A percentile compares a stretch with the other conserved stretches of the same genome.
Evolutionary conservation across 2,888 invertebrate species (phyloP).

Genomic region (Belgica antarctica): DNA sequence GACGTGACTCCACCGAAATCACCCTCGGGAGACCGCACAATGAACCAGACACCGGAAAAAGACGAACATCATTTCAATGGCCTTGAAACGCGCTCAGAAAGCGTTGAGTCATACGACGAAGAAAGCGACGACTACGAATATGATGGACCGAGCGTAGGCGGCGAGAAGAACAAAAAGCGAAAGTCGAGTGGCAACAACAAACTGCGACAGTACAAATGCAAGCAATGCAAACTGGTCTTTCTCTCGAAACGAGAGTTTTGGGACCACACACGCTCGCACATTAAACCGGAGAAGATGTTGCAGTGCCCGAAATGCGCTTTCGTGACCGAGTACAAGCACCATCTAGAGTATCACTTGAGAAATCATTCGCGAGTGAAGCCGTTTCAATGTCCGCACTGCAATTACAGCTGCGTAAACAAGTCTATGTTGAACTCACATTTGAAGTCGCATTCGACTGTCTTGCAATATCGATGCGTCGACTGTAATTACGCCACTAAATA

Average conservation of each 20-base stretch:
- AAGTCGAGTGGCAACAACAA: slow-evolving; percentile 70
- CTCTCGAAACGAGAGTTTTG: slow-evolving; percentile 90
- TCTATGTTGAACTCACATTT: slow-evolving; percentile 98
- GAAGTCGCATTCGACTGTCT: slow-evolving; percentile 90
- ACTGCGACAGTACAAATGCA: slow-evolving; percentile 87
- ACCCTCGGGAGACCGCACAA: slow-evolving; percentile 49
- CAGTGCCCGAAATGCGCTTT: slow-evolving; percentile 92
- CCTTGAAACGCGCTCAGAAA: slow-evolving; percentile 44
- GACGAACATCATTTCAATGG: slow-evolving; percentile 46
- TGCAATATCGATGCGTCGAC: slow-evolving; percentile 88
- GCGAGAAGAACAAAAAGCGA: slow-evolving; percentile 59
- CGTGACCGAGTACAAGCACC: slow-evolving; percentile 98
- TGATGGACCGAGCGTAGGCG: slow-evolving; percentile 58
- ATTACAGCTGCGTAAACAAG: slow-evolving; percentile 92
- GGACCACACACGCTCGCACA: slow-evolving; percentile 87
- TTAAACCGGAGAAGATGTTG: slow-evolving; percentile 87
- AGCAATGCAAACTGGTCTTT: slow-evolving; percentile 82
- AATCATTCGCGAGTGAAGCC: slow-evolving; percentile 96
- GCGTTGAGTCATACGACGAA: slow-evolving; percentile 50
- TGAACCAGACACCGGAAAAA: slow-evolving; percentile 47
- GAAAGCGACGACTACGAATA: slow-evolving; percentile 50
- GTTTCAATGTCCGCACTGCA: slow-evolving; percentile 86
- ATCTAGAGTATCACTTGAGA: slow-evolving; percentile 92
- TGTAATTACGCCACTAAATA: slow-evolving; percentile 98
- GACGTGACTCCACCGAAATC: slow-evolving; percentile 55